Evolutionary conservation across 2,113 vertebrate genomes (phyloP).

Genomic region (Harpagus bidentatus): DNA sequence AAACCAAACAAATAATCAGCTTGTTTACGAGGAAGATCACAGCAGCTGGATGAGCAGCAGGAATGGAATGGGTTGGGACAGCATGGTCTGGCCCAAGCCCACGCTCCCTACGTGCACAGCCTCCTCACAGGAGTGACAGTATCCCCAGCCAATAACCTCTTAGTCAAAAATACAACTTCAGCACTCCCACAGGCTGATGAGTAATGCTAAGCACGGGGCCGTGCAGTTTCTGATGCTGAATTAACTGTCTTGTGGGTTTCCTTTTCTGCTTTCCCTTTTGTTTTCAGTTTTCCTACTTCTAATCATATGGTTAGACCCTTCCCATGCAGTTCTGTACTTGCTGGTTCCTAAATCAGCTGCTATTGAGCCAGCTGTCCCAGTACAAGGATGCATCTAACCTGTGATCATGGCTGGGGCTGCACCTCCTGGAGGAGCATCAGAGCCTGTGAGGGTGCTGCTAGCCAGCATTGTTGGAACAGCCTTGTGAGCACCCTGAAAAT

Average conservation of each 20-base stretch:
- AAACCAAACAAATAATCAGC: conserved; percentile 24
- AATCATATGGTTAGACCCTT: not conserved
- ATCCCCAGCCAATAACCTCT: not conserved
- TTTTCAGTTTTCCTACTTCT: not conserved
- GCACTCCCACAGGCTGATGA: not conserved
- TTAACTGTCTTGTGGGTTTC: not conserved
- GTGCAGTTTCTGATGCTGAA: not conserved
- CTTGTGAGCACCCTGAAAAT: not conserved
- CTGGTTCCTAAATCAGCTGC: not conserved
- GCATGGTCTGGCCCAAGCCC: not conserved
- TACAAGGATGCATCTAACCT: not conserved
- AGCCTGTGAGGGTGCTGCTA: accelerated
- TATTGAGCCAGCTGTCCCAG: not conserved
- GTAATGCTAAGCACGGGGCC: not conserved
- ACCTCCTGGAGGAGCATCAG: not conserved
- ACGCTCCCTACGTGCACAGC: not conserved
- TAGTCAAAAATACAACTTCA: not conserved
- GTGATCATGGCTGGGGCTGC: not conserved
- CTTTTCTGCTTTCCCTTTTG: not conserved
- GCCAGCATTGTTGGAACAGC: not conserved
- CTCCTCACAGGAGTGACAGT: not conserved
- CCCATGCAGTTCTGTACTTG: no score
- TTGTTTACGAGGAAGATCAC: conserved; percentile 51
- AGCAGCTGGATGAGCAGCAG: conserved; percentile 40
- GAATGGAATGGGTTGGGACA: not conserved